A percentile compares a stretch with the other conserved stretches of the same genome.
Evolutionary conservation across 2,888 invertebrate species (phyloP).

Genomic region (Boloria euphrosyne): DNA sequence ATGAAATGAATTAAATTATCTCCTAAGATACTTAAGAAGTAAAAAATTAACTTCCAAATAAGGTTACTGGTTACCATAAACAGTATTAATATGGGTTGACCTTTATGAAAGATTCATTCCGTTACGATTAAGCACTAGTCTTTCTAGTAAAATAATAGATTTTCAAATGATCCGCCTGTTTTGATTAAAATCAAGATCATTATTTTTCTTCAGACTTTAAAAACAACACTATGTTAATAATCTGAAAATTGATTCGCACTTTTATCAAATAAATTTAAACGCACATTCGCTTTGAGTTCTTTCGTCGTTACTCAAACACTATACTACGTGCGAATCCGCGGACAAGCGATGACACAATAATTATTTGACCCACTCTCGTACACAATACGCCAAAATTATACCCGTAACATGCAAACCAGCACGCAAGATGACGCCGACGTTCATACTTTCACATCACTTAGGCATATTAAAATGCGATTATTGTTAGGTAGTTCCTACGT

Average conservation of each 20-base stretch:
- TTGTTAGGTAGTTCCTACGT: conserved; percentile 9
- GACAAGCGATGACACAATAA: conserved; percentile 37
- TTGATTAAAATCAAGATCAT: too few species aligned
- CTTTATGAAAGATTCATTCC: too few species aligned
- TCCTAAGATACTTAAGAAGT: too few species aligned
- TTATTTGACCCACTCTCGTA: conserved; percentile 42
- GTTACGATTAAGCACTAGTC: too few species aligned
- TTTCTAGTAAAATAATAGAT: too few species aligned
- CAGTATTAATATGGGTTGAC: too few species aligned
- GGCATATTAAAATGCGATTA: conserved; percentile 7
- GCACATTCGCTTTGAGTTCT: neutral
- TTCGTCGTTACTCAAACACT: conserved; percentile 9
- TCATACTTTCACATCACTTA: conserved; percentile 29
- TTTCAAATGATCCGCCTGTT: too few species aligned
- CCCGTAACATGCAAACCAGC: conserved; percentile 33
- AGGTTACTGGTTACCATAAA: too few species aligned
- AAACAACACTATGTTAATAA: too few species aligned
- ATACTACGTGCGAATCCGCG: conserved; percentile 16
- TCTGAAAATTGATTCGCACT: neutral
- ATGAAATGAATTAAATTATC: too few species aligned
- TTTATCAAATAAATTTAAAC: conserved; percentile 11
- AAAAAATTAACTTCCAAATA: too few species aligned
- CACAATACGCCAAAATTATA: conserved; percentile 43
- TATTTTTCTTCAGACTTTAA: too few species aligned
- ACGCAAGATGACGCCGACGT: conserved; percentile 26